A percentile compares a stretch with the other conserved stretches of the same genome.
These are phyloP conservation scores for Ispidina picta DNA, from an alignment of 2,797 vertebrate species.

Conservation along the genomic window DNA sequence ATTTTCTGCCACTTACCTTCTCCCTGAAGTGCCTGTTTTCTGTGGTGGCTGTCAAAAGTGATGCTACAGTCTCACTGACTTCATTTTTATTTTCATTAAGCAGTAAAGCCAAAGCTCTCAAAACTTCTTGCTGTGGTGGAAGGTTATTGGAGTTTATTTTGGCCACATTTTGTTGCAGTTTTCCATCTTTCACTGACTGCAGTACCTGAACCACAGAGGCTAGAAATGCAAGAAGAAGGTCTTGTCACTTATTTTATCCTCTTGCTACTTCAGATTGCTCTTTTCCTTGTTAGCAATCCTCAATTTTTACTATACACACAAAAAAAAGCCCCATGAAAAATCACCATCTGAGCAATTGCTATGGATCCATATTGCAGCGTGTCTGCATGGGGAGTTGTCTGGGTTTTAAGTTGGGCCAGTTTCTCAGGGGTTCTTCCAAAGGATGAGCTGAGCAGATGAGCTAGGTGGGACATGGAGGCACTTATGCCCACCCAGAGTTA, in stretches of 20 bases:
- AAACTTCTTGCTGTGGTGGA: slow-evolving; percentile 82
- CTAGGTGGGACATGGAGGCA: neutral
- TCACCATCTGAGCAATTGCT: neutral
- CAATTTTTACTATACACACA: neutral
- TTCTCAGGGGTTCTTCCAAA: neutral
- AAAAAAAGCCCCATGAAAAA: neutral
- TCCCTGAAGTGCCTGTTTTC: slow-evolving; percentile 85
- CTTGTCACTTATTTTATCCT: neutral
- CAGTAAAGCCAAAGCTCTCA: slow-evolving; percentile 86
- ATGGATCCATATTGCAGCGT: neutral
- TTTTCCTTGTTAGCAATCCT: neutral
- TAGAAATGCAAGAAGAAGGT: slow-evolving; percentile 54
- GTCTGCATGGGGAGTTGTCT: neutral
- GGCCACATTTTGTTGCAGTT: slow-evolving; percentile 79
- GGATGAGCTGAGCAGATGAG: neutral
- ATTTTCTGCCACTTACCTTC: slow-evolving; percentile 81
- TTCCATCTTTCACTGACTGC: slow-evolving; percentile 78
- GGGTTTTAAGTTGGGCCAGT: neutral
- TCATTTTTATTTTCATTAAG: slow-evolving; percentile 83
- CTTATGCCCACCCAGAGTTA: neutral
- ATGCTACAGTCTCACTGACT: slow-evolving; percentile 81
- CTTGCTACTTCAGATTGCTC: neutral
- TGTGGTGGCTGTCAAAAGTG: slow-evolving; percentile 84
- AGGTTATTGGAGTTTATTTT: slow-evolving; percentile 80
- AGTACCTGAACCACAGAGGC: slow-evolving; percentile 85